A percentile compares a stretch with the other conserved stretches of the same genome.
Evolutionary conservation across 2,113 vertebrate genomes (phyloP).

Genomic region (Stomatorhinus ivindoensis): DNA sequence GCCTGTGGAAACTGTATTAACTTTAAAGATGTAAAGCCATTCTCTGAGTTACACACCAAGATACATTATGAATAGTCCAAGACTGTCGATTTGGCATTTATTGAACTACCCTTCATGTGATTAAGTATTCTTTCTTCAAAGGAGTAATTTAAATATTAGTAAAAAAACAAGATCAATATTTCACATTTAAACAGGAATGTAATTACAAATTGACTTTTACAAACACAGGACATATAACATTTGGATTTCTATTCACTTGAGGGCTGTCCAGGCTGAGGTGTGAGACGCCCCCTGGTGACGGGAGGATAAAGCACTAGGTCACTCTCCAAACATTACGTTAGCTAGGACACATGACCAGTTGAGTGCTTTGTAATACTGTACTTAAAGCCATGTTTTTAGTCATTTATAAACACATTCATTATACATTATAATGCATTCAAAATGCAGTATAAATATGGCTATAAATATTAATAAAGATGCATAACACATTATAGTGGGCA

Average conservation of each 20-base stretch:
- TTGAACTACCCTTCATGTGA: slow-evolving; percentile 36
- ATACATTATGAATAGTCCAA: slow-evolving; percentile 38
- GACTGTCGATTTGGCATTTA: slow-evolving; percentile 34
- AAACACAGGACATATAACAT: slow-evolving; percentile 9
- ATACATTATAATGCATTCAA: no score
- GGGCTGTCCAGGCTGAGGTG: not conserved
- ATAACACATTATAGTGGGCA: no score
- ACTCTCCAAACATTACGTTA: not conserved
- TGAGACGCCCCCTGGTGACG: not conserved
- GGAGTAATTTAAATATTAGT: slow-evolving; percentile 34
- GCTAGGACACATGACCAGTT: not conserved
- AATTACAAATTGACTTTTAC: slow-evolving; percentile 31
- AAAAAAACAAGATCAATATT: slow-evolving; percentile 34
- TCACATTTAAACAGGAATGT: slow-evolving; percentile 31
- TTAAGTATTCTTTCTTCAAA: slow-evolving; percentile 35
- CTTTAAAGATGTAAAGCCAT: slow-evolving; percentile 20
- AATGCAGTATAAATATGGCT: no score
- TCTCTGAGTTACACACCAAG: slow-evolving; percentile 36
- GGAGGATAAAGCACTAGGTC: not conserved
- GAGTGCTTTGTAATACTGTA: not conserved
- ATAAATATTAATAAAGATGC: no score
- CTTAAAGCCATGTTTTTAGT: no score
- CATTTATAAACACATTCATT: no score
- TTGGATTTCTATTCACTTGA: not conserved
- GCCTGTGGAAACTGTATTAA: not conserved